Base-by-base conservation (phyloP, 2,797 vertebrate species). In the Phylloscopus collybita region DNA sequence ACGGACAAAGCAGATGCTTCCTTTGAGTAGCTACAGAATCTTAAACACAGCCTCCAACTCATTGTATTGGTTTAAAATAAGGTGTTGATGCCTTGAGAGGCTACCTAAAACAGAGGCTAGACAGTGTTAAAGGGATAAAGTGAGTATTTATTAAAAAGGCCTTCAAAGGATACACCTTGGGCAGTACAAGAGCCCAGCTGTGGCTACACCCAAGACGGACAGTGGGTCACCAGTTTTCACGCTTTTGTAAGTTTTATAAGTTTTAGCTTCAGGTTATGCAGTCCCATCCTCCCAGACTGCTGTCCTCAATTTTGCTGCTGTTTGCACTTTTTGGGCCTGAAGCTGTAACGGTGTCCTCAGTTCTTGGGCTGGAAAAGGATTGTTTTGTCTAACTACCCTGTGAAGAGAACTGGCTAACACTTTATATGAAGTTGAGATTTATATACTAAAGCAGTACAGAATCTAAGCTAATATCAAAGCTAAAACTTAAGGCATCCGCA, bases 191-290 rank as follows among this genome's bases (percentile, higher is more conserved):
- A 49, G 16, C 44, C 27, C 1, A 2, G 71, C n/a, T 2, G 1
- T 11, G 26, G 26, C n/a, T 59, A 4, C 5, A 23, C 16, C 26
- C 16, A 30, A 13, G 16, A 25, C 38, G 16, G n/a, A 32, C 2
- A 3, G 2, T 1, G 5, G 10, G 14, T 13, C 27, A 8, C 0
- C 2, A 60, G 9, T 25, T 38, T 30, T 38, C n/a, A 30, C 21
- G 14, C 5, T 49, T 59, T 59, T 47, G 6, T 17, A 30, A 18
- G 9, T 14, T 59, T 47, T 23, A 6, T 26, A 34, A 34, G 34
- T 34, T 34, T 34, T 34, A 73, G 5, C 15, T 73, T 10, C 16
- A 36, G 42, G 53, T 32, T 8, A 13, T 29, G 45, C 10, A 49
- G n/a, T 47, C 42, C 42, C 54, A 23, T 2, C 11, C 54, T 47